These are phyloP conservation scores for Spisula solida DNA, from an alignment of 2,888 invertebrate species.

Conservation along the genomic window DNA sequence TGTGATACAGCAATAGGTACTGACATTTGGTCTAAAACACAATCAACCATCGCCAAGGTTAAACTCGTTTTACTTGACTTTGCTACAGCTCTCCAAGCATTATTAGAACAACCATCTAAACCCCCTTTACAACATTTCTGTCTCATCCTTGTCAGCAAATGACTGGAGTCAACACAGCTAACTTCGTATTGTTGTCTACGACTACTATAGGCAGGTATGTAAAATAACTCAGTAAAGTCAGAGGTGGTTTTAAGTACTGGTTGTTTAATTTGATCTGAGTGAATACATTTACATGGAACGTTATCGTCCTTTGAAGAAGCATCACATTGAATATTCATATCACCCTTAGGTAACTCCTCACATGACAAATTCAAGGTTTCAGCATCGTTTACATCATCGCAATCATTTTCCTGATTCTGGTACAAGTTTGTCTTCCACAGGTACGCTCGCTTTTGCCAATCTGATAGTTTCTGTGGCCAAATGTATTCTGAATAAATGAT, in stretches of 20 bases:
- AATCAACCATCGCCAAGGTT: constrained; percentile 49
- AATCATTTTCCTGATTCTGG: too few species aligned
- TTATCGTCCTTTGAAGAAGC: too few species aligned
- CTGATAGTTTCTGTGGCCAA: constrained; percentile 31
- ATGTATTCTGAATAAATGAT: constrained; percentile 51
- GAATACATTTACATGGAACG: too few species aligned
- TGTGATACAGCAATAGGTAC: constrained; percentile 51
- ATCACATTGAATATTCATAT: too few species aligned
- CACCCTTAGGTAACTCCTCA: too few species aligned
- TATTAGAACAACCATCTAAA: constrained; percentile 49
- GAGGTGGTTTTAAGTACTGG: too few species aligned
- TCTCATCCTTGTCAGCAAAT: constrained; percentile 58
- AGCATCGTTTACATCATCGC: too few species aligned
- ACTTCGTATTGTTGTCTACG: constrained; percentile 54
- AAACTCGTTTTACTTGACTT: constrained; percentile 44
- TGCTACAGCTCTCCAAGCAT: constrained; percentile 55
- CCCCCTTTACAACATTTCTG: constrained; percentile 59
- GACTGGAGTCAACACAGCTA: constrained; percentile 56
- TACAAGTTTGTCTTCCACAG: background rate
- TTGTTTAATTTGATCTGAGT: too few species aligned
- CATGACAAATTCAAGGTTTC: too few species aligned
- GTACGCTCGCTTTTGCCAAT: background rate
- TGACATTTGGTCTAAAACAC: constrained; percentile 65
- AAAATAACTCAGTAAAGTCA: constrained; percentile 52
- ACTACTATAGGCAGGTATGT: constrained; percentile 42